Conservation (phyloP, 2,113 vertebrate genomes). For the Micronycteris hirsuta region DNA sequence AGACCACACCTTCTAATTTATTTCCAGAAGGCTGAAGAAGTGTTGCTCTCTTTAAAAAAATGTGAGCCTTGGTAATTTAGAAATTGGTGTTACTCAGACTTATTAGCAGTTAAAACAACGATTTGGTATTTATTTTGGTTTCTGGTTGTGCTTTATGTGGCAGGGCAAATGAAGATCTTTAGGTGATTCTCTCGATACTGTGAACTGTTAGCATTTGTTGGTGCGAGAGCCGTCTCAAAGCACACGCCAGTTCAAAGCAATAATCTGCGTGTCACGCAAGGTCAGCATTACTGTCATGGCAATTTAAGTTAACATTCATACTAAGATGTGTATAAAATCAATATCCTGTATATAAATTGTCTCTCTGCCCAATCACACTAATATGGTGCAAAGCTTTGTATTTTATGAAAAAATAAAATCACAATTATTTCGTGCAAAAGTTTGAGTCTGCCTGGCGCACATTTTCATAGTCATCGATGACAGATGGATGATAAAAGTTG, state of each 20-base stretch:
- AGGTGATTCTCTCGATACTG: constrained; percentile 26
- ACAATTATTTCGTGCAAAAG: constrained; percentile 37
- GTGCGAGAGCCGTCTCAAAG: constrained; percentile 70
- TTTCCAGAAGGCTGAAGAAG: constrained; percentile 14
- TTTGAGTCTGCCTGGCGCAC: not conserved
- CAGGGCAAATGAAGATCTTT: not conserved
- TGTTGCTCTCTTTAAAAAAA: constrained; percentile 49
- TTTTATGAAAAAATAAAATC: constrained; percentile 58
- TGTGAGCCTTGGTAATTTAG: constrained; percentile 16
- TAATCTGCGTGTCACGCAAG: constrained; percentile 79
- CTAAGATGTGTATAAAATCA: constrained; percentile 12
- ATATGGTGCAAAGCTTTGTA: constrained; percentile 62
- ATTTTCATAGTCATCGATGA: not conserved
- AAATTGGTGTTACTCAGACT: constrained; percentile 29
- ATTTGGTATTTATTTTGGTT: constrained; percentile 5
- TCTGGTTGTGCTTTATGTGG: constrained; percentile 29
- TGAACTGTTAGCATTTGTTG: constrained; percentile 61
- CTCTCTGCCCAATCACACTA: not conserved
- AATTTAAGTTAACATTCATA: not conserved
- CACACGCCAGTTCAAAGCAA: constrained; percentile 83
- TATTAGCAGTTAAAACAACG: constrained; percentile 4
- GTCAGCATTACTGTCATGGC: constrained; percentile 22
- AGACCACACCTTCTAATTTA: constrained; percentile 22
- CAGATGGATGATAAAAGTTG: not conserved
- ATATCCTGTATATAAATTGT: not conserved